phyloP scores from a whole-genome alignment of 2,888 invertebrate genomes.

The Candidula unifasciata region DNA sequence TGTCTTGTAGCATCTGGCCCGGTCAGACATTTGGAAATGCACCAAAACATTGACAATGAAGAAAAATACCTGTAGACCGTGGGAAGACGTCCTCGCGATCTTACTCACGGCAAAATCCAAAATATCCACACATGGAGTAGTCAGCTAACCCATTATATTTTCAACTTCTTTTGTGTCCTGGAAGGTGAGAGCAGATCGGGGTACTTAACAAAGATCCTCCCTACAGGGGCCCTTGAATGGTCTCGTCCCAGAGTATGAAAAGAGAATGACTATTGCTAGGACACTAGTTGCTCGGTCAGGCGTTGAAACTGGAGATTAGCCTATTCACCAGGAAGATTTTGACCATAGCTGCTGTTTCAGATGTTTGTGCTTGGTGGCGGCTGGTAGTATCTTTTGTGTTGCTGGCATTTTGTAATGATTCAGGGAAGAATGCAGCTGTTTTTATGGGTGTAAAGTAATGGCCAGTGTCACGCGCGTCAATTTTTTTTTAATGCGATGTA shows the following conservation, averaged over 20 bases:
- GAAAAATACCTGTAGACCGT: neutral
- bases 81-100: neutral
- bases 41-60: neutral
- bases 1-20: neutral
- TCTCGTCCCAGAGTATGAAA: neutral
- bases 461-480: too few relatives aligned
- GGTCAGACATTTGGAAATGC: neutral
- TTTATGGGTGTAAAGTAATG: too few relatives aligned
- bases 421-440: too few relatives aligned
- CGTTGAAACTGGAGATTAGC: neutral
- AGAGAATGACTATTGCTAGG: neutral
- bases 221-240: neutral
- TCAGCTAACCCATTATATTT: neutral
- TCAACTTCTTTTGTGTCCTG: neutral
- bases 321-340: neutral
- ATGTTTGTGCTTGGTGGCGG: neutral
- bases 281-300: neutral
- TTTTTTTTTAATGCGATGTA: too few relatives aligned
- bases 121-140: neutral
- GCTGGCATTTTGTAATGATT: neutral
- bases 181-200: neutral
- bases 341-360: neutral
- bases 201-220: constrained; percentile 5
- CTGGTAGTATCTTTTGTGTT: neutral
- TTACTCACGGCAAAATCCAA: neutral